Percentiles rank a stretch among this genome's conserved stretches.
phyloP scores from a whole-genome alignment of 1,140 invertebrate genomes.

The roundworm (Caenorhabditis elegans) region DNA sequence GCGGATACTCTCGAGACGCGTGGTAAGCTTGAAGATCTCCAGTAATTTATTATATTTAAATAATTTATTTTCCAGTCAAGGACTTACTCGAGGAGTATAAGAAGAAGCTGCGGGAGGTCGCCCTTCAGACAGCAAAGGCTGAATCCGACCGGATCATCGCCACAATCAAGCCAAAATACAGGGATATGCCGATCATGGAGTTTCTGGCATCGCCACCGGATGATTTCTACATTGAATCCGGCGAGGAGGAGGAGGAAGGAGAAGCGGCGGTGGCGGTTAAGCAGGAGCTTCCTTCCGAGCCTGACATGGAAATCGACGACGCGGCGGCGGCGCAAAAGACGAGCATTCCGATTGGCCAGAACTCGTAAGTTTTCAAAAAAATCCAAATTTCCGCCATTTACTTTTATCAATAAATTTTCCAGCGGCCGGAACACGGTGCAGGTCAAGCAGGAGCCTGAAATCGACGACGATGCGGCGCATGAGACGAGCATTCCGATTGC shows the following conservation, averaged over 20 bases:
- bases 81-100: not conserved
- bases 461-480: not conserved
- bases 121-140: not conserved
- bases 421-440: not conserved
- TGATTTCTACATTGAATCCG: not conserved
- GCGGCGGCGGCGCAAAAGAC: no score
- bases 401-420: no score
- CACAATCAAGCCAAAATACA: not conserved
- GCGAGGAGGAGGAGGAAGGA: not conserved
- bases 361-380: no score
- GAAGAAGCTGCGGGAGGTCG: not conserved
- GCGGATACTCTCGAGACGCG: not conserved
- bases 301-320: no score
- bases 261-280: not conserved
- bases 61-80: not conserved
- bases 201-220: not conserved
- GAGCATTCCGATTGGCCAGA: no score
- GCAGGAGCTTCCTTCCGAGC: no score
- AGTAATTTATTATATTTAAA: no score
- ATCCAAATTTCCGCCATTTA: no score
- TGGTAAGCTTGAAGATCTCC: not conserved
- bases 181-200: not conserved
- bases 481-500: conserved; percentile 7
- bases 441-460: not conserved
- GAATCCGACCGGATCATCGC: not conserved